Evolutionary conservation across 2,113 vertebrate genomes (phyloP), one percentile per base, ranked within the genome.

Genomic region (Apteryx mantelli): DNA sequence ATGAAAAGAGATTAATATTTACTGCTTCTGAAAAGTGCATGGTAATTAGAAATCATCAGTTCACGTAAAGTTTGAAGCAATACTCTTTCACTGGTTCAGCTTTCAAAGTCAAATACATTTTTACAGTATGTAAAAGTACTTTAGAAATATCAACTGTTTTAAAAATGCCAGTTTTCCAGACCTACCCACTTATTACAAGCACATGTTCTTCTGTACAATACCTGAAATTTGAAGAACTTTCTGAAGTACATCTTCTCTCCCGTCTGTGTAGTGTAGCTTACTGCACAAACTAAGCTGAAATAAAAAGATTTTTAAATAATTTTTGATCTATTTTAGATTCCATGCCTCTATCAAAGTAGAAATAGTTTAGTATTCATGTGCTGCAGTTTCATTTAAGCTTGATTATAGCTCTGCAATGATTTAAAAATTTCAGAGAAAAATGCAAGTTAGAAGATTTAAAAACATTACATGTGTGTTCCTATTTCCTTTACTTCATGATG

Each of bases 141-240:
- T 86, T 28, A 63, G 6, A 84, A 92, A 8, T 44, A 89, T 22
- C 26, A 83, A 30, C 42, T 46, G 8, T 38, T 70, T 78, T 55
- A 30, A 95, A 76, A 82, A 3, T 1, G 56, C 30, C 30, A 1
- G 0, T 71, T 87, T 82, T 93, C 17, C 40, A 83, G 48, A 88
- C 13, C 61, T 21, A 74, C 14, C 6, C n/a, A 56, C 34, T 77
- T 85, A 53, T 3, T 65, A 87, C 16, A 88, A 66, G 13, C 20
- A 85, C 46, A 86, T 30, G 64, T 19, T 70, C 65, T 22, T 80
- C 96, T 14, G 66, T 9, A 19, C 24, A 91, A 85, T 98, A 99
- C 99, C 99, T 99, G 99, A 98, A 99, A 99, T 98, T 99, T 99
- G 98, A 99, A 99, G 98, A 99, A 99, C 96, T 99, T 99, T 87